Conservation (phyloP, 2,113 vertebrate species). For the Callorhinus ursinus region DNA sequence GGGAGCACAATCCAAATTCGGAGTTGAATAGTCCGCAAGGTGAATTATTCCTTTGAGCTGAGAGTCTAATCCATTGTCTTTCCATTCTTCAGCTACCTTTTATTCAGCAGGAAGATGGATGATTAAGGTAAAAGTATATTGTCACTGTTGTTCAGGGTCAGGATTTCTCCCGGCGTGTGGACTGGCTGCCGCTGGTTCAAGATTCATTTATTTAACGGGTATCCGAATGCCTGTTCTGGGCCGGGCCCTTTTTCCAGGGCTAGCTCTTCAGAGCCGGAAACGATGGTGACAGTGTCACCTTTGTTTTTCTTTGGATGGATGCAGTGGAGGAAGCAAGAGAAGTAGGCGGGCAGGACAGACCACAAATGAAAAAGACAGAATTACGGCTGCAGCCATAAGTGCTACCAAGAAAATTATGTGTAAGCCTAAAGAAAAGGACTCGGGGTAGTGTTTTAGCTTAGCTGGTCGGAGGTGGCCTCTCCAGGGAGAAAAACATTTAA, state of each 20-base stretch:
- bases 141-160: slow-evolving; percentile 66
- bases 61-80: slow-evolving; percentile 78
- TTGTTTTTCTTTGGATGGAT: neutral
- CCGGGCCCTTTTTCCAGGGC: neutral
- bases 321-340: neutral
- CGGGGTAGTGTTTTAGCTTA: neutral
- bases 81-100: slow-evolving; percentile 81
- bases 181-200: neutral
- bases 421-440: neutral
- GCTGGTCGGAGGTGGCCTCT: neutral
- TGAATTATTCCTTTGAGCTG: slow-evolving; percentile 84
- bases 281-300: neutral
- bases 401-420: neutral
- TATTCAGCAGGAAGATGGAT: slow-evolving; percentile 80
- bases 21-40: slow-evolving; percentile 93
- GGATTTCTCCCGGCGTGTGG: slow-evolving; percentile 42
- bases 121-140: slow-evolving; percentile 76
- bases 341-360: neutral
- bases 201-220: neutral
- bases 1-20: slow-evolving; percentile 89
- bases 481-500: neutral
- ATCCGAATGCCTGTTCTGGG: neutral
- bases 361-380: neutral
- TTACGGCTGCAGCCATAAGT: neutral
- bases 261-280: neutral